Percentiles rank a stretch among this genome's conserved stretches.
Evolutionary conservation across 1,140 invertebrate genomes (phyloP).

Genomic region (Atopsyche davidsoni): DNA sequence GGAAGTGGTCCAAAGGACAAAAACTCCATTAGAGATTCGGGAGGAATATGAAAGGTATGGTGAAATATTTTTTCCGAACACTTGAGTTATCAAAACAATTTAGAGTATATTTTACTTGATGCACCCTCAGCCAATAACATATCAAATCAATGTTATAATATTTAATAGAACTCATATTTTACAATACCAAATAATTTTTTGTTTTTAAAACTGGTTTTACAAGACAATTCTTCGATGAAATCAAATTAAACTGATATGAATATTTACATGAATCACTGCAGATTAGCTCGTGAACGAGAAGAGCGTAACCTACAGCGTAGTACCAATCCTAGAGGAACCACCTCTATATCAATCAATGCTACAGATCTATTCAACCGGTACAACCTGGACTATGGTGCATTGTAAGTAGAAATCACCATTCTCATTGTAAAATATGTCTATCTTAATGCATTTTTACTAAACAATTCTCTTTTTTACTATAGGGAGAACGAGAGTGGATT

Average conservation of each 20-base stretch:
- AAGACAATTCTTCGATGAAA: too few species aligned
- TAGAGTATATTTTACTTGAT: too few species aligned
- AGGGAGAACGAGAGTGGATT: constrained; percentile 52
- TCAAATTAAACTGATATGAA: too few species aligned
- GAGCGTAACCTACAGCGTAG: constrained; percentile 77
- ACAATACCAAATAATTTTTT: too few species aligned
- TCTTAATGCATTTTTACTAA: background rate
- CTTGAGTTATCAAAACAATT: too few species aligned
- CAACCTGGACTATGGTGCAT: constrained; percentile 60
- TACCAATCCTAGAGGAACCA: constrained; percentile 84
- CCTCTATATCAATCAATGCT: constrained; percentile 85
- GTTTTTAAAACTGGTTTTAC: too few species aligned
- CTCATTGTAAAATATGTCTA: background rate
- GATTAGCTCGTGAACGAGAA: constrained; percentile 60
- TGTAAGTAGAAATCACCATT: constrained; percentile 9
- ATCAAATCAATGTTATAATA: too few species aligned
- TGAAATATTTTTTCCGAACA: too few species aligned
- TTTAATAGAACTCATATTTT: too few species aligned
- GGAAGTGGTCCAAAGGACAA: constrained; percentile 79
- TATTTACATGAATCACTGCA: constrained; percentile 27
- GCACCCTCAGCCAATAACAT: too few species aligned
- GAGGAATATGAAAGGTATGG: constrained; percentile 84
- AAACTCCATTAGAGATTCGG: constrained; percentile 83
- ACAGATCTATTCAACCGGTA: constrained; percentile 86
- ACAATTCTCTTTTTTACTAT: constrained; percentile 33